These are phyloP conservation scores for Bugula neritina DNA, from an alignment of 2,888 invertebrate species.

Conservation along the genomic window DNA sequence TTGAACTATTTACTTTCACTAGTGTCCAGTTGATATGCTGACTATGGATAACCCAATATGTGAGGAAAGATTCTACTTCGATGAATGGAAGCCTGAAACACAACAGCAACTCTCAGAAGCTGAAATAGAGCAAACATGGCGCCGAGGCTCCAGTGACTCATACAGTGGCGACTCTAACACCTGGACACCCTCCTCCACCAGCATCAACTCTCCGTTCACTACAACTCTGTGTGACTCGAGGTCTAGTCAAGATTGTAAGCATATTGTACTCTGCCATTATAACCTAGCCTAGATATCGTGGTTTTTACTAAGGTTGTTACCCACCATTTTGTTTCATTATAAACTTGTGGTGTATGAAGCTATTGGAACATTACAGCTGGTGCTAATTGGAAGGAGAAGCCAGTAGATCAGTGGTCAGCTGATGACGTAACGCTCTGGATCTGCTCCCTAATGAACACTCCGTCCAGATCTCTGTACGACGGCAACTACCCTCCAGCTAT, in stretches of 20 bases:
- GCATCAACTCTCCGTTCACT: neutral
- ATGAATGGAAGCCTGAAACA: slow-evolving; percentile 1
- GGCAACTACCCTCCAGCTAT: neutral
- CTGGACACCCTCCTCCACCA: neutral
- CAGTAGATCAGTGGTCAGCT: slow-evolving; percentile 10
- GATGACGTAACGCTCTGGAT: slow-evolving; percentile 24
- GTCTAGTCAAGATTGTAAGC: neutral
- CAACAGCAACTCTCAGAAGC: neutral
- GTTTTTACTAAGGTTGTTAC: too few species aligned
- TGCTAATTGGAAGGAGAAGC: slow-evolving; percentile 18
- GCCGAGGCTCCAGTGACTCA: slow-evolving; percentile 5
- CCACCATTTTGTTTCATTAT: too few species aligned
- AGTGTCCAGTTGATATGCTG: neutral
- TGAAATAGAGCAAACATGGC: neutral
- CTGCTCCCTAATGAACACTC: slow-evolving; percentile 15
- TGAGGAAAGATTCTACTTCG: slow-evolving; percentile 20
- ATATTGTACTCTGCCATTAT: neutral
- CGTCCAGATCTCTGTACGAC: neutral
- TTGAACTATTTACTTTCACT: too few species aligned
- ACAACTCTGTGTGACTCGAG: neutral
- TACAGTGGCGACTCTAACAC: neutral
- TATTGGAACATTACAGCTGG: too few species aligned
- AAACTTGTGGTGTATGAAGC: too few species aligned
- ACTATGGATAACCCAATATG: slow-evolving; percentile 16
- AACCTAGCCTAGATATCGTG: neutral